Evolutionary conservation across 1,140 invertebrate genomes (phyloP).

Genomic region (Dendroctonus valens): DNA sequence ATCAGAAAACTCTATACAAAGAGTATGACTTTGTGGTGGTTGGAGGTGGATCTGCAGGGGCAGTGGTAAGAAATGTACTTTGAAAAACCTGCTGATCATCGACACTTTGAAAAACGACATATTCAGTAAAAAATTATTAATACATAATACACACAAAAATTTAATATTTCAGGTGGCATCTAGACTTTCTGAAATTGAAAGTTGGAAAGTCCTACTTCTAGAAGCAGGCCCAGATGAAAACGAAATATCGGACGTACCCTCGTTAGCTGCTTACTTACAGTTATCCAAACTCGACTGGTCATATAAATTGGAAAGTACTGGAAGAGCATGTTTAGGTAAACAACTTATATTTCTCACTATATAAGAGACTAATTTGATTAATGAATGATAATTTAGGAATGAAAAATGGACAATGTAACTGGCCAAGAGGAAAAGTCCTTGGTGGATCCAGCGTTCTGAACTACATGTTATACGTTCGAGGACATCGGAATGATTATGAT

Average conservation of each 20-base stretch:
- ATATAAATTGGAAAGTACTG: slow-evolving; percentile 87
- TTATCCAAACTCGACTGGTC: slow-evolving; percentile 87
- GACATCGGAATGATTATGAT: slow-evolving; percentile 82
- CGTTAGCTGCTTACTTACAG: slow-evolving; percentile 83
- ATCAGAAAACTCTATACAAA: slow-evolving; percentile 54
- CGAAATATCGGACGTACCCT: slow-evolving; percentile 85
- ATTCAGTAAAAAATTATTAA: background rate
- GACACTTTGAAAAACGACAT: background rate
- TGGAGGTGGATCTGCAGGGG: slow-evolving; percentile 90
- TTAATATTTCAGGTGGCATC: slow-evolving; percentile 59
- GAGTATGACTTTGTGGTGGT: slow-evolving; percentile 87
- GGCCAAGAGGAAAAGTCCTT: slow-evolving; percentile 80
- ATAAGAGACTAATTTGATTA: background rate
- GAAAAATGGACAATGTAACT: slow-evolving; percentile 75
- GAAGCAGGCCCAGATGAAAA: slow-evolving; percentile 93
- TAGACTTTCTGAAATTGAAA: slow-evolving; percentile 76
- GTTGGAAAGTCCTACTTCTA: slow-evolving; percentile 81
- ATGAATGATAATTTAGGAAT: slow-evolving; percentile 47
- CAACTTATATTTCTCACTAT: too few species aligned
- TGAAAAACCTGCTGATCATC: background rate
- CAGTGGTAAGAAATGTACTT: slow-evolving; percentile 68
- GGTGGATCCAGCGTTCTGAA: slow-evolving; percentile 91
- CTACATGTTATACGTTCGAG: slow-evolving; percentile 94
- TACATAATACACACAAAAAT: background rate
- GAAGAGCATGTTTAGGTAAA: slow-evolving; percentile 65